A percentile compares a stretch with the other conserved stretches of the same genome.
phyloP scores from a whole-genome alignment of 2,797 vertebrate species.

The Rhinoraja longicauda region DNA sequence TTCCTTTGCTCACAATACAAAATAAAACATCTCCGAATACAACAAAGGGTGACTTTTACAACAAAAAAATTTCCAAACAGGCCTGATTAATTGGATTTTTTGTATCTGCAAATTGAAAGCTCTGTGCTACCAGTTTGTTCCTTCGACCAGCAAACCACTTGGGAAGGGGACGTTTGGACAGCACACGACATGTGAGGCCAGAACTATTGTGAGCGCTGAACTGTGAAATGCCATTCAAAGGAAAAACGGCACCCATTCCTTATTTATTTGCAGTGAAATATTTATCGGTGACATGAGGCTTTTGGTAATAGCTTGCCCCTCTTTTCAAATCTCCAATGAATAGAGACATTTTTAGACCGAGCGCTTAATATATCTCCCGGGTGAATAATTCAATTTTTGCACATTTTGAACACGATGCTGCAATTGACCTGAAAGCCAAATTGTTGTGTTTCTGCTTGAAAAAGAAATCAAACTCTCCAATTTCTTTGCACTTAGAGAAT shows the following conservation, averaged over 20 bases:
- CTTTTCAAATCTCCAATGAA: conserved; percentile 69
- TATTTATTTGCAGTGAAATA: conserved; percentile 99
- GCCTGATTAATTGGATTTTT: conserved; percentile 71
- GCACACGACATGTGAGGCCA: conserved; percentile 54
- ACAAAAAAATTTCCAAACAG: conserved; percentile 54
- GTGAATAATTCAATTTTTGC: conserved; percentile 77
- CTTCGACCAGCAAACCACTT: conserved; percentile 49
- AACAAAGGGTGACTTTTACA: conserved; percentile 59
- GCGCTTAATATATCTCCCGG: conserved; percentile 62
- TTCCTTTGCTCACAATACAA: conserved; percentile 46
- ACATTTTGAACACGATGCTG: conserved; percentile 69
- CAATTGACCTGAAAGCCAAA: conserved; percentile 54
- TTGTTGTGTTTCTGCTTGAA: conserved; percentile 66
- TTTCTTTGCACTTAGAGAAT: conserved; percentile 47
- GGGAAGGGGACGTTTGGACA: conserved; percentile 56
- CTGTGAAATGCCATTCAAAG: conserved; percentile 84
- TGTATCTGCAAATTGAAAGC: conserved; percentile 65
- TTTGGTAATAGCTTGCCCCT: conserved; percentile 90
- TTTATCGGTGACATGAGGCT: conserved; percentile 87
- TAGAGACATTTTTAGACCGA: conserved; percentile 63
- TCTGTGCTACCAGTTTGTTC: conserved; percentile 59
- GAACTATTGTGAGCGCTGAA: conserved; percentile 72
- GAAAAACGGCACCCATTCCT: conserved; percentile 87
- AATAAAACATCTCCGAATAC: conserved; percentile 52
- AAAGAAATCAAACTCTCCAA: conserved; percentile 60